Percentiles rank a stretch among this genome's conserved stretches.
These are phyloP conservation scores for Argyrosomus japonicus DNA, from an alignment of 2,113 vertebrate species.

Conservation along the genomic window DNA sequence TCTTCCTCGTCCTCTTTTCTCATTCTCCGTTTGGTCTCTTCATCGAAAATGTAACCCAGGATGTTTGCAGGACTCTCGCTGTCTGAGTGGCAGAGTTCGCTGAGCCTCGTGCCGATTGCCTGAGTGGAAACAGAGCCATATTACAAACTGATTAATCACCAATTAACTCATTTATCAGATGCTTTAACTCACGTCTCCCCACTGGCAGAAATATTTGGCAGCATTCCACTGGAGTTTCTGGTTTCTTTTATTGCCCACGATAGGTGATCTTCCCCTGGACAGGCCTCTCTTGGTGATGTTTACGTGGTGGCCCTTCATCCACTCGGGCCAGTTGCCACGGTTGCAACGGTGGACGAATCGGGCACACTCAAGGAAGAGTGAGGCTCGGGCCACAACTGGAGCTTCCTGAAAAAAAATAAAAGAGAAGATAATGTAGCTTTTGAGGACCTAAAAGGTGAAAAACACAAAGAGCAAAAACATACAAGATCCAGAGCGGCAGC, in stretches of 20 bases:
- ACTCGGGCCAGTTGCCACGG: slow-evolving; percentile 98
- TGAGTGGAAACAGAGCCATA: slow-evolving; percentile 55
- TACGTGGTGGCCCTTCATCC: slow-evolving; percentile 99
- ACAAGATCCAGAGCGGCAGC: slow-evolving; percentile 97
- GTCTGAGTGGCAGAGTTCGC: slow-evolving; percentile 94
- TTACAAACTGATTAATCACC: neutral
- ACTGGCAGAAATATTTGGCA: slow-evolving; percentile 98
- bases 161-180: too few relatives aligned
- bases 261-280: slow-evolving; percentile 93
- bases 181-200: slow-evolving; percentile 93
- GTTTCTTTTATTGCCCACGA: slow-evolving; percentile 97
- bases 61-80: slow-evolving; percentile 98
- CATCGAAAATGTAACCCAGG: slow-evolving; percentile 96
- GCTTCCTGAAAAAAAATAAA: slow-evolving; percentile 88
- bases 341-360: slow-evolving; percentile 98
- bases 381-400: slow-evolving; percentile 94
- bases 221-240: slow-evolving; percentile 99
- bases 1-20: slow-evolving; percentile 98
- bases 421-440: neutral
- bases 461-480: slow-evolving; percentile 55
- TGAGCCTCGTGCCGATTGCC: slow-evolving; percentile 95
- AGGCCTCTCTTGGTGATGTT: slow-evolving; percentile 97
- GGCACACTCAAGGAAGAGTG: slow-evolving; percentile 96
- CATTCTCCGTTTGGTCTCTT: slow-evolving; percentile 94
- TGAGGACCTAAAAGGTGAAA: too few relatives aligned